Percentiles rank a stretch among this genome's conserved stretches.
Conservation (phyloP, 2,888 invertebrate genomes). For the Marasmarcha lunaedactyla region DNA sequence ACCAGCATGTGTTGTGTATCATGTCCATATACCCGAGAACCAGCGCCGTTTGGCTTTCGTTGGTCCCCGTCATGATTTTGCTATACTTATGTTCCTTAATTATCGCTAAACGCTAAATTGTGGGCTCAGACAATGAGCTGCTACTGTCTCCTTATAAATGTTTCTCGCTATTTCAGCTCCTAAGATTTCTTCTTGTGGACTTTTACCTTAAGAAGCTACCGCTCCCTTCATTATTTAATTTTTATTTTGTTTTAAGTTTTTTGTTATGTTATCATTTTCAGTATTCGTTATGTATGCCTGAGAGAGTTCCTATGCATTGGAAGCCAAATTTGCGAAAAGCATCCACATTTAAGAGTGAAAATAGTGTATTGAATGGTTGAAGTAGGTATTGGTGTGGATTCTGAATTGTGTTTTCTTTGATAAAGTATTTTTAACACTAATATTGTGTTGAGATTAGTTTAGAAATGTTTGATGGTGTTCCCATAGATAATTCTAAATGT, state of each 20-base stretch:
- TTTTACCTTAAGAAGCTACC: too few relatives aligned
- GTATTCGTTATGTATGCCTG: slow-evolving; percentile 70
- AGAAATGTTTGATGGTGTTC: slow-evolving; percentile 61
- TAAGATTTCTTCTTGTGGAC: too few relatives aligned
- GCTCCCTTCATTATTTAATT: slow-evolving; percentile 17
- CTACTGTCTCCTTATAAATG: too few relatives aligned
- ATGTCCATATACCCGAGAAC: slow-evolving; percentile 17
- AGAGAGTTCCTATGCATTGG: slow-evolving; percentile 69
- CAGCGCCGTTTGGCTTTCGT: not conserved
- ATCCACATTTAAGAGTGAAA: slow-evolving; percentile 70
- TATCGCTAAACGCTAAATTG: slow-evolving; percentile 8
- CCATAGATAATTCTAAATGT: slow-evolving; percentile 62
- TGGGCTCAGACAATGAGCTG: not conserved
- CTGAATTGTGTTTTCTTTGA: slow-evolving; percentile 29
- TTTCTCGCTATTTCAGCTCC: too few relatives aligned
- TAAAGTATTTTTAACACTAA: slow-evolving; percentile 23
- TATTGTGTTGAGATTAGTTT: slow-evolving; percentile 47
- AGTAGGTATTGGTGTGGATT: slow-evolving; percentile 50
- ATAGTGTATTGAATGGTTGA: slow-evolving; percentile 70
- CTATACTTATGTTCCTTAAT: slow-evolving; percentile 2
- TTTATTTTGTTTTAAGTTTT: slow-evolving; percentile 30
- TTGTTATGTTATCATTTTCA: slow-evolving; percentile 50
- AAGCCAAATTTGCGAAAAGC: slow-evolving; percentile 69
- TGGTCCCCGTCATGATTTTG: not conserved
- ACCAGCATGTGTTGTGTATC: slow-evolving; percentile 50